These are phyloP conservation scores for Osmerus mordax DNA, from an alignment of 2,113 vertebrate species.

Conservation along the genomic window DNA sequence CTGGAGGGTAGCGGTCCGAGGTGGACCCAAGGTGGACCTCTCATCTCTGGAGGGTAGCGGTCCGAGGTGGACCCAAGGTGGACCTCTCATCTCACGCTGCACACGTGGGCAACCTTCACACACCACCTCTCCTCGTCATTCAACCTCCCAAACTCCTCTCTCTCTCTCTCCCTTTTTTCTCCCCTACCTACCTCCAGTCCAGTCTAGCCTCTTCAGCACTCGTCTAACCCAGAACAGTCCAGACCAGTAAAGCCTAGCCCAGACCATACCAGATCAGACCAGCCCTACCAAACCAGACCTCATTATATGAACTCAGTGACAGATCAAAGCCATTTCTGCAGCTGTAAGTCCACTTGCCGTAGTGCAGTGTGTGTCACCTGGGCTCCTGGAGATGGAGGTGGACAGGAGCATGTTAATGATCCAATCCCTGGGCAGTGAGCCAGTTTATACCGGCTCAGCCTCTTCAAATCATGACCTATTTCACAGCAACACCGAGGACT, in stretches of 20 bases:
- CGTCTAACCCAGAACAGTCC: too few relatives aligned
- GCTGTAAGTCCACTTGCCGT: not conserved
- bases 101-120: slow-evolving; percentile 14
- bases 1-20: too few relatives aligned
- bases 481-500: not conserved
- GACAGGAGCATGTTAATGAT: not conserved
- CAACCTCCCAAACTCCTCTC: slow-evolving; percentile 12
- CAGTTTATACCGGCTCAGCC: not conserved
- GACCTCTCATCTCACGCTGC: slow-evolving; percentile 23
- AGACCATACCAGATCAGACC: too few relatives aligned
- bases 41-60: too few relatives aligned
- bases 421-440: not conserved
- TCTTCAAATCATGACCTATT: not conserved
- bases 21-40: too few relatives aligned
- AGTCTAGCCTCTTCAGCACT: not conserved
- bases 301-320: not conserved
- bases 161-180: not conserved
- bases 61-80: too few relatives aligned
- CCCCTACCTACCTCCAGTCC: not conserved
- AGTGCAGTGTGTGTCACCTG: not conserved
- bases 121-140: slow-evolving; percentile 11
- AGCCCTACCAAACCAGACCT: too few relatives aligned
- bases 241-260: too few relatives aligned
- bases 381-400: not conserved
- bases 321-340: not conserved